phyloP scores from a whole-genome alignment of 2,888 invertebrate genomes.

The Fissipunctia ypsillon region DNA sequence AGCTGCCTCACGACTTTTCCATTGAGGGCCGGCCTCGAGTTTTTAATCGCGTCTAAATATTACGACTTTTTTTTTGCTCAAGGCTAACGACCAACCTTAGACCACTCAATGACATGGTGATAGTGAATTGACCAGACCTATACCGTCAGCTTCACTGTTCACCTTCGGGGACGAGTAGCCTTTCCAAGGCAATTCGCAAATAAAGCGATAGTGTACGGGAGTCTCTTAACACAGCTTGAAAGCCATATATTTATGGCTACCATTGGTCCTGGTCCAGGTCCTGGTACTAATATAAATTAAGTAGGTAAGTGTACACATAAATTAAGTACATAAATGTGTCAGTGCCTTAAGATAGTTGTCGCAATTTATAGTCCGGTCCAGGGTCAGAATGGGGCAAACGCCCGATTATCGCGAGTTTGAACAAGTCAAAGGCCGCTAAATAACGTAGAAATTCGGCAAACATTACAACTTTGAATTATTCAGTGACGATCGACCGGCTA shows the following conservation, averaged over 20 bases:
- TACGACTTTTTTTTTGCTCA: background rate
- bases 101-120: background rate
- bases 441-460: background rate
- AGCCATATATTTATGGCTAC: no score
- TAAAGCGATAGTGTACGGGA: no score
- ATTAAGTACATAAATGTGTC: no score
- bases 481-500: no score
- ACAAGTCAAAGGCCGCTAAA: constrained; percentile 15
- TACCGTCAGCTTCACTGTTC: background rate
- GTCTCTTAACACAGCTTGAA: no score
- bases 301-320: background rate
- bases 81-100: background rate
- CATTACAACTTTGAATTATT: background rate
- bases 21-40: background rate
- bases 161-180: no score
- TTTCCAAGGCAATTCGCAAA: background rate
- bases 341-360: constrained; percentile 4
- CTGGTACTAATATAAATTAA: background rate
- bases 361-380: background rate
- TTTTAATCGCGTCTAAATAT: background rate
- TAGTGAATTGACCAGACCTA: background rate
- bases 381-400: constrained; percentile 18
- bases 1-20: background rate
- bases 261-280: background rate
- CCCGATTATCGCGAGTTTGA: background rate